Base-by-base conservation (phyloP, 2,113 vertebrate species). In the Myiozetetes cayanensis region DNA sequence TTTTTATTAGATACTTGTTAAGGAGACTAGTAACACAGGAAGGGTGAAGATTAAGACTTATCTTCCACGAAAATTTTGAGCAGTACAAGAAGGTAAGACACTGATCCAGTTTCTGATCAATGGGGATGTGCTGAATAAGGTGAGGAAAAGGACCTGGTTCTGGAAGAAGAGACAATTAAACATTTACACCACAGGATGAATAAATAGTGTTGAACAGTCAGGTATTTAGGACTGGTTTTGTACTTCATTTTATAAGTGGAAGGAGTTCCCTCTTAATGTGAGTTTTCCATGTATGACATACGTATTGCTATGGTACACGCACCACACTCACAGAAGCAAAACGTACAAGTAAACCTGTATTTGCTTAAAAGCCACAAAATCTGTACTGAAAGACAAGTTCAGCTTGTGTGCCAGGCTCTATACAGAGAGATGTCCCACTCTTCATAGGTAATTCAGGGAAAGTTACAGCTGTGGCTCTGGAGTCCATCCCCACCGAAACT, bases 91-190 rank as follows among this genome's bases (percentile, higher is more conserved):
- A 79, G 52, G 28, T 4, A 62, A 44, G 21, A 58, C 55, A 58
- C 4, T 0, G 0, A 65, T 73, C 22, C 44, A 56, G 22, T 3
- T 44, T 47, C 79, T n/a, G 58, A 87, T 56, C 56, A 75, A 74
- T 1, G 14, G 85, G 30, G 20, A 63, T 7, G 8, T 31, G 27
- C 65, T 65, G 24, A 85, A 12, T 25, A 77, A 73, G 12, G 13
- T 27, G 14, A 39, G 4, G 2, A 21, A n/a, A 92, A 92, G 19
- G 28, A 82, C 5, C 1, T 3, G 3, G 20, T 31, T 83, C 87
- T 73, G 31, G 27, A 76, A 85, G 33, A 74, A 63, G 12, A 66
- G 8, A 47, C 7, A 56, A 50, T 59, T 47, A 52, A 6, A 14
- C 41, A 41, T 35, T 68, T 46, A 44, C 43, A 53, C 5, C 31